These are phyloP conservation scores for Solen grandis DNA, from an alignment of 1,140 invertebrate species.

Conservation along the genomic window DNA sequence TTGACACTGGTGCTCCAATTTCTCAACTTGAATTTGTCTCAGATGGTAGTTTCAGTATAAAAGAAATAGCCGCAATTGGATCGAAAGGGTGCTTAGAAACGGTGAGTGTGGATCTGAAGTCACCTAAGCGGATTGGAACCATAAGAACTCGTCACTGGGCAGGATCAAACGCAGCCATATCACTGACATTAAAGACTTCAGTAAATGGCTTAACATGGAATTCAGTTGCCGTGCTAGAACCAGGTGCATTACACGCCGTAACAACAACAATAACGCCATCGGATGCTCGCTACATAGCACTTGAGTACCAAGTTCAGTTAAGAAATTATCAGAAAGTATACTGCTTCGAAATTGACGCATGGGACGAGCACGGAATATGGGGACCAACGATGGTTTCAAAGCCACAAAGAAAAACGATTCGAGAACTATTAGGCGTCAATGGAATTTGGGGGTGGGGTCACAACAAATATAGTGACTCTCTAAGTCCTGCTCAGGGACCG, in stretches of 20 bases:
- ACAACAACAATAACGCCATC: constrained; percentile 35
- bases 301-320: constrained; percentile 52
- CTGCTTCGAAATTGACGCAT: constrained; percentile 68
- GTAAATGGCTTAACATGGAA: constrained; percentile 54
- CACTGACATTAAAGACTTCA: constrained; percentile 52
- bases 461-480: constrained; percentile 52
- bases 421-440: constrained; percentile 67
- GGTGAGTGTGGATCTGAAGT: constrained; percentile 62
- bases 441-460: constrained; percentile 73
- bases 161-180: constrained; percentile 52
- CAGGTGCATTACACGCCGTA: constrained; percentile 59
- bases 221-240: constrained; percentile 41
- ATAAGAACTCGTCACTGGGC: constrained; percentile 67
- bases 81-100: constrained; percentile 53
- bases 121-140: constrained; percentile 28
- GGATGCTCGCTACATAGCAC: constrained; percentile 39
- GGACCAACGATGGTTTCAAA: constrained; percentile 45
- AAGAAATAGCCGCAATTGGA: constrained; percentile 61
- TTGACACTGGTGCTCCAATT: constrained; percentile 20
- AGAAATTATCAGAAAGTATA: constrained; percentile 61
- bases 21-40: constrained; percentile 54
- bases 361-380: constrained; percentile 56
- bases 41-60: constrained; percentile 43
- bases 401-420: constrained; percentile 48
- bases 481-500: constrained; percentile 55